These are phyloP conservation scores for Popillia japonica DNA, from an alignment of 1,140 invertebrate species.

Conservation along the genomic window DNA sequence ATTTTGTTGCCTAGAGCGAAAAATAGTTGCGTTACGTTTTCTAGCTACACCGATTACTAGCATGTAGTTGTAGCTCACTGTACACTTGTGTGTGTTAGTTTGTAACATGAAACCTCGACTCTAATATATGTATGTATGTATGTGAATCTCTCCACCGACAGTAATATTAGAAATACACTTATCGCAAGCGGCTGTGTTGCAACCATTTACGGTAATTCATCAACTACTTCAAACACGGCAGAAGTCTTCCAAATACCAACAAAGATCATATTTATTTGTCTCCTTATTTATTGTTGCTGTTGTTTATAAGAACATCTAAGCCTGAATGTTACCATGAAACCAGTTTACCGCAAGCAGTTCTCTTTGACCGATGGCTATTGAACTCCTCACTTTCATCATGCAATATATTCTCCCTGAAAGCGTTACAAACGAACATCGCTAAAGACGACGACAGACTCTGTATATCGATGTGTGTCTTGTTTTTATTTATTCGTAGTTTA, in stretches of 20 bases:
- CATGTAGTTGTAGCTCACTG: not conserved
- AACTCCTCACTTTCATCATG: not conserved
- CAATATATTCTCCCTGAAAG: not conserved
- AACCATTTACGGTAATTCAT: not conserved
- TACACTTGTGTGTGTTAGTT: not conserved
- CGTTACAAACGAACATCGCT: not conserved
- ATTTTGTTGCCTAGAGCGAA: not conserved
- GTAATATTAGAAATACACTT: not conserved
- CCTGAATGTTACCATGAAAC: not conserved
- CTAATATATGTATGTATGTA: not conserved
- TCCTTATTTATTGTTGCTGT: conserved; percentile 12
- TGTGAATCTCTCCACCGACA: not conserved
- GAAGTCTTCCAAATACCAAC: conserved; percentile 13
- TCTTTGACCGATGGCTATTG: not conserved
- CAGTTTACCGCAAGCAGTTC: not conserved
- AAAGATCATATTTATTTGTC: conserved; percentile 8
- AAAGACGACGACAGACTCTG: not conserved
- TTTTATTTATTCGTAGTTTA: not conserved
- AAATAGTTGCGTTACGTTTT: not conserved
- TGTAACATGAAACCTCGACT: not conserved
- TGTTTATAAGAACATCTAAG: conserved; percentile 1
- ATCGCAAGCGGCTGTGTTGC: not conserved
- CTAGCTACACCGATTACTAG: not conserved
- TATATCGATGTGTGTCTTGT: not conserved
- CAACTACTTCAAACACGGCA: not conserved